These are phyloP conservation scores for Dryobota labecula DNA, from an alignment of 2,888 invertebrate genomes.

Conservation along the genomic window DNA sequence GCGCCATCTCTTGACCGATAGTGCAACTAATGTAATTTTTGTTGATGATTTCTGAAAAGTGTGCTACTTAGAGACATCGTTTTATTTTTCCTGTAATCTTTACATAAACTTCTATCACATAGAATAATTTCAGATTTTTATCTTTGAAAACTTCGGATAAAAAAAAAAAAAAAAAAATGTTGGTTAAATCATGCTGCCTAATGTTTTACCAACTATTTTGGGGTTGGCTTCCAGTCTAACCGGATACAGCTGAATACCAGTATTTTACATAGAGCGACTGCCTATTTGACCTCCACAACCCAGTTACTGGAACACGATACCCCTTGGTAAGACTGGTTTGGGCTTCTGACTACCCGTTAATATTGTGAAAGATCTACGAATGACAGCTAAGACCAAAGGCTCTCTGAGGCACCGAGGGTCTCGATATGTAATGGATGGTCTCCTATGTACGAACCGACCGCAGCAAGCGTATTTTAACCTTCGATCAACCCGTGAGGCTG, in stretches of 20 bases:
- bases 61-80: too few relatives aligned
- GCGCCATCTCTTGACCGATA: too few relatives aligned
- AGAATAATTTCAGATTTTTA: too few relatives aligned
- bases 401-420: neutral
- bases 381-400: neutral
- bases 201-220: neutral
- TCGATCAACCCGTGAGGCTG: neutral
- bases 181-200: neutral
- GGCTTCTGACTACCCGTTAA: neutral
- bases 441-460: neutral
- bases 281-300: neutral
- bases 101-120: too few relatives aligned
- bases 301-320: neutral
- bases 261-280: neutral
- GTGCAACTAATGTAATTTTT: too few relatives aligned
- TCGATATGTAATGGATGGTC: neutral
- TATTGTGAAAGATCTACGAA: neutral
- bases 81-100: too few relatives aligned
- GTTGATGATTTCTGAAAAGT: too few relatives aligned
- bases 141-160: too few relatives aligned
- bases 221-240: neutral
- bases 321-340: neutral
- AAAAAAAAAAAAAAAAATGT: too few relatives aligned
- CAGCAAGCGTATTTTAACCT: neutral
- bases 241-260: neutral